phyloP scores from a whole-genome alignment of 2,113 vertebrate genomes.

The Danionella cerebrum region DNA sequence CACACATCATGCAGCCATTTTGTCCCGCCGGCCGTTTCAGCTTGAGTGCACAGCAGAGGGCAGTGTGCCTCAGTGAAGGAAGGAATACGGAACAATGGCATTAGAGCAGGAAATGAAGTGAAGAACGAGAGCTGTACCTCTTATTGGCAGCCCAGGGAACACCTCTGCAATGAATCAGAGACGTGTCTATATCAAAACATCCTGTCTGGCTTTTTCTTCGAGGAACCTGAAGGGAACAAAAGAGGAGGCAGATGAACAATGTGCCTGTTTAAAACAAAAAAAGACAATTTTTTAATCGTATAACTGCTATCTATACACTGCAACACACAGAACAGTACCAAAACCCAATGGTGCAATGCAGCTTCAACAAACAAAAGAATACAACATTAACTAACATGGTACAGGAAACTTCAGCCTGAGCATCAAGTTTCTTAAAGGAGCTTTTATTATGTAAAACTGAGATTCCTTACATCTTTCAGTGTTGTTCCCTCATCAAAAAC shows the following conservation, averaged over 20 bases:
- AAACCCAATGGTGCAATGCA: too few species aligned
- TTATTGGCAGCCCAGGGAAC: slow-evolving; percentile 74
- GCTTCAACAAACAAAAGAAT: too few species aligned
- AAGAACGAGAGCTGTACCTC: slow-evolving; percentile 66
- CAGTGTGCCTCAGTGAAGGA: slow-evolving; percentile 32
- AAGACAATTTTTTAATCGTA: too few species aligned
- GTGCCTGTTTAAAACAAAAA: too few species aligned
- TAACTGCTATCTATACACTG: too few species aligned
- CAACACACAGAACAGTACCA: too few species aligned
- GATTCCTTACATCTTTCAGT: too few species aligned
- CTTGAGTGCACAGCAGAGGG: slow-evolving; percentile 50
- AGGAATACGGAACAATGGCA: slow-evolving; percentile 5
- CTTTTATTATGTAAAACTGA: too few species aligned
- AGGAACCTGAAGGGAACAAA: slow-evolving; percentile 76
- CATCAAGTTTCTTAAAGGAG: too few species aligned
- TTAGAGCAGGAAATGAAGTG: slow-evolving; percentile 15
- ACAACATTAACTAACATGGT: too few species aligned
- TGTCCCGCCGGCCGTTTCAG: neutral
- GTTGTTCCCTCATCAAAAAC: too few species aligned
- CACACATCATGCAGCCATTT: slow-evolving; percentile 26
- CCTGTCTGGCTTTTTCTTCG: slow-evolving; percentile 91
- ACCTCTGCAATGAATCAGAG: slow-evolving; percentile 78
- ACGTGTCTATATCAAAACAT: slow-evolving; percentile 92
- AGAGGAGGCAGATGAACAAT: neutral
- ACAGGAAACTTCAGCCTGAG: too few species aligned